Percentiles rank a stretch among this genome's conserved stretches.
Conservation (phyloP, 2,797 vertebrate genomes). For the Eremophila alpestris region DNA sequence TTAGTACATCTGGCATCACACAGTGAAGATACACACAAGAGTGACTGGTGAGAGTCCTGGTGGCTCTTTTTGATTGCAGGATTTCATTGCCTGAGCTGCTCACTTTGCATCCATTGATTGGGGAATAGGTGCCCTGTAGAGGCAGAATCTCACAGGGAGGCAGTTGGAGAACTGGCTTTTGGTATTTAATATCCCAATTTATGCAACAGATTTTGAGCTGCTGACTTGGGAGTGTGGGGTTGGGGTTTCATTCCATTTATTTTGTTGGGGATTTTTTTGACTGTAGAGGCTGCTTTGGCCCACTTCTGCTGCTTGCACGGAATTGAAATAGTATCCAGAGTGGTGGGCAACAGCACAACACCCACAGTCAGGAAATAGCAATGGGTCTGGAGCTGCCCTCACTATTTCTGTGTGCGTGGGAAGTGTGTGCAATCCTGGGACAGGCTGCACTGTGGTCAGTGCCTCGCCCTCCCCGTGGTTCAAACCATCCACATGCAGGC, state of each 20-base stretch:
- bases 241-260: background rate
- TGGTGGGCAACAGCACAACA: background rate
- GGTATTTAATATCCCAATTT: background rate
- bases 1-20: background rate
- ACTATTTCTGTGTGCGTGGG: slow-evolving; percentile 19
- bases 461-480: slow-evolving; percentile 1
- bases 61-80: background rate
- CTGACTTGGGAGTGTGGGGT: fast-evolving
- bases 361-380: slow-evolving; percentile 1
- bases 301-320: background rate
- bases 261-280: background rate
- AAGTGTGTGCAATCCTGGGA: background rate
- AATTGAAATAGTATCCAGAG: background rate
- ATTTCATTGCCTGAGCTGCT: background rate
- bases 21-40: background rate
- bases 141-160: background rate
- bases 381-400: background rate
- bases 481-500: slow-evolving; percentile 50
- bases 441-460: slow-evolving; percentile 47
- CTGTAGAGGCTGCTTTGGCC: background rate
- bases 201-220: background rate
- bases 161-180: background rate
- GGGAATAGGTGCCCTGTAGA: background rate
- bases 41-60: background rate
- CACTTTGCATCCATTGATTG: background rate